A percentile compares a stretch with the other conserved stretches of the same genome.
phyloP scores from a whole-genome alignment of 30 jellyfish, hydroid and myxozoan genomes.

The Chrysaora quinquecirrha region DNA sequence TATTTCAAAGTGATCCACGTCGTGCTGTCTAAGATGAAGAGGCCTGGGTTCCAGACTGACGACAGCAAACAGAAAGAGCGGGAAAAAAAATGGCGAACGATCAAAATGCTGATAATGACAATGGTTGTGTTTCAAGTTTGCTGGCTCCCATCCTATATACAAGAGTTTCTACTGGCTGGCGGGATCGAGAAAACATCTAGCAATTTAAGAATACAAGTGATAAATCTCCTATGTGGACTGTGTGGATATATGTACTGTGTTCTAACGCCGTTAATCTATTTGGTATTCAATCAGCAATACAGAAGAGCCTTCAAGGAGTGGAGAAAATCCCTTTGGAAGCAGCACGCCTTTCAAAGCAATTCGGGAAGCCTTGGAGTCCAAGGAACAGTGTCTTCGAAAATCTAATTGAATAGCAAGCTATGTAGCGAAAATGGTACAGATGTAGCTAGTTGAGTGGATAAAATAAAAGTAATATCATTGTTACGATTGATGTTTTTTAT shows the following conservation, averaged over 20 bases:
- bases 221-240: conserved; percentile 51
- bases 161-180: conserved; percentile 63
- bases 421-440: too few relatives aligned
- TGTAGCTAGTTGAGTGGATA: too few relatives aligned
- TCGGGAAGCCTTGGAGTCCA: too few relatives aligned
- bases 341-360: too few relatives aligned
- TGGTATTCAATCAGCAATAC: conserved; percentile 44
- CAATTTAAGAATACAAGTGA: conserved; percentile 43
- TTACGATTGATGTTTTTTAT: too few relatives aligned
- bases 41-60: conserved; percentile 66
- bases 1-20: conserved; percentile 24
- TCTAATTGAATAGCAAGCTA: too few relatives aligned
- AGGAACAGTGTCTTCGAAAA: too few relatives aligned
- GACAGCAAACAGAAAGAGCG: conserved; percentile 42
- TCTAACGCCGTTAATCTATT: conserved; percentile 42
- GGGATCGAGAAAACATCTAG: conserved; percentile 21
- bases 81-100: conserved; percentile 42
- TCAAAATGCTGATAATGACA: conserved; percentile 40
- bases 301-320: conserved; percentile 13
- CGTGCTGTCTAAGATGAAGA: conserved; percentile 30
- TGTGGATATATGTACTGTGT: conserved; percentile 59
- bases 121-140: conserved; percentile 43
- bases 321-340: neutral
- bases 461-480: too few relatives aligned
- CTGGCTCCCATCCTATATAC: conserved; percentile 75